These are phyloP conservation scores for Apogon talboti DNA, from an alignment of 2,797 vertebrate species.

Conservation along the genomic window DNA sequence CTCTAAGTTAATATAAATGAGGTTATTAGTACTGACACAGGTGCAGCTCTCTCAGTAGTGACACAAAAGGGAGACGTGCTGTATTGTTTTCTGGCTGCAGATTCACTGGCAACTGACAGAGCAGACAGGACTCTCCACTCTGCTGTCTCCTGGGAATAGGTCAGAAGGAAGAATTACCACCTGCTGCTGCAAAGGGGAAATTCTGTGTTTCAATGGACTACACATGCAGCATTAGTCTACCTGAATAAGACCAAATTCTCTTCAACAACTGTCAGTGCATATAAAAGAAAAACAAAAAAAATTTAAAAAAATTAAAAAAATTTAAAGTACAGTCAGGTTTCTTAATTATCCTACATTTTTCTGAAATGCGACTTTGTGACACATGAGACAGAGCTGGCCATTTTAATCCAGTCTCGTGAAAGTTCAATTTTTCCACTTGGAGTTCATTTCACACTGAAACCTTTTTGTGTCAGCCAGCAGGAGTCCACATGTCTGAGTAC, in stretches of 20 bases:
- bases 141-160: conserved; percentile 52
- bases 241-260: conserved; percentile 3
- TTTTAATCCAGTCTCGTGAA: not conserved
- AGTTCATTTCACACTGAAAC: conserved; percentile 21
- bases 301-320: not conserved
- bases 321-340: not conserved
- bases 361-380: not conserved
- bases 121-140: conserved; percentile 25
- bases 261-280: not conserved
- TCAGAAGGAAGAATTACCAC: conserved; percentile 52
- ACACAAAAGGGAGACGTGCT: conserved; percentile 45
- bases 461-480: conserved; percentile 11
- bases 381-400: not conserved
- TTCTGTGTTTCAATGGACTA: conserved; percentile 8
- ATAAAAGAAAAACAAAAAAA: too few relatives aligned
- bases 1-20: conserved; percentile 55
- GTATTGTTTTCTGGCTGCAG: conserved; percentile 48
- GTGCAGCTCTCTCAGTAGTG: conserved; percentile 26
- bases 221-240: conserved; percentile 3
- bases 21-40: conserved; percentile 59
- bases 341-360: not conserved
- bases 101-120: conserved; percentile 36
- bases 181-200: conserved; percentile 47
- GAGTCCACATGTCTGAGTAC: conserved; percentile 6
- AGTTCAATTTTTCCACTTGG: conserved; percentile 17